Evolutionary conservation across 2,797 vertebrate species (phyloP), one percentile per base, ranked within the genome.

Genomic region (Australoheros facetus): DNA sequence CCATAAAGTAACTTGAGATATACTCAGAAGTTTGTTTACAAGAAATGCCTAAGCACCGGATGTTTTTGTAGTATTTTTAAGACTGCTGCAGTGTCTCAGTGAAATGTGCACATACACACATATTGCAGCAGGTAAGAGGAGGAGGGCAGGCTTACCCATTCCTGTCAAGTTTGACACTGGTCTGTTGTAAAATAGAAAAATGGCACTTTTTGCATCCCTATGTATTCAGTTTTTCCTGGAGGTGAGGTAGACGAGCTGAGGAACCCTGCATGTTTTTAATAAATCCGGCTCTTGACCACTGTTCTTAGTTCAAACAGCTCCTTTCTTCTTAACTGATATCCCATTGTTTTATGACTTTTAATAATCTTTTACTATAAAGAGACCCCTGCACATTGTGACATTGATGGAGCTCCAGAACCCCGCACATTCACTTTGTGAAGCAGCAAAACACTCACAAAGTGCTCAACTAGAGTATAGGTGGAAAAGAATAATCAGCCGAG

Each of bases 21-120:
- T 81, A 79, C 81, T 83, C 23, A 81, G 57, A 64, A 54, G 73
- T 81, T 80, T 82, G 56, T 48, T 78, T 71, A 42, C 21, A 69
- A 72, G 74, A 56, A 23, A 77, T 74, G n/a, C 34, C 37, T 62
- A 48, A 51, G 28, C 7, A 56, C 37, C 30, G n/a, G 32, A 56
- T 59, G 28, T 64, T 64, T 74, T 26, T 16, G 30, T 53, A 66
- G 60, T 21, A 74, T 81, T 56, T 69, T 77, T 1, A 70, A n/a
- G 23, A 4, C 42, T 51, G 26, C 39, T 59, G 32, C 42, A 32
- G 39, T 45, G 60, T 81, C 30, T n/a, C 45, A 4, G 23, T 66
- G 30, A 62, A 21, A 77, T 74, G 17, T 13, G 21, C n/a, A 39
- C 60, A 53, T 58, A 32, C 11, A 53, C 16, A n/a, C 11, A 59